Conservation (phyloP, 2,113 vertebrate genomes). For the Anas platyrhynchos region DNA sequence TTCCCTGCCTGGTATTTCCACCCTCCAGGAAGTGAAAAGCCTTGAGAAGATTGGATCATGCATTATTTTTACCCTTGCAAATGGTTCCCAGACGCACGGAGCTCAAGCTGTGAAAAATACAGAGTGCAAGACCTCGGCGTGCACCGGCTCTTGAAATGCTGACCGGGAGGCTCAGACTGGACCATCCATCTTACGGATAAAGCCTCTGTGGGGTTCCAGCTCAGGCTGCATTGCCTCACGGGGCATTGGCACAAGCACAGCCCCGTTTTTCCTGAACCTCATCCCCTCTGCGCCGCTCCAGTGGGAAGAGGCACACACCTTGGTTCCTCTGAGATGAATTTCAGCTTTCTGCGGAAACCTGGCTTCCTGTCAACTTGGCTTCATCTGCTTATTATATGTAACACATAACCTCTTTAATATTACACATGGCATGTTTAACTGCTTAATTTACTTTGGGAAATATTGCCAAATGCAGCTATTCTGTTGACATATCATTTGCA, state of each 20-base stretch:
- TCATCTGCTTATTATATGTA: slow-evolving; percentile 28
- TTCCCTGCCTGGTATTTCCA: background rate
- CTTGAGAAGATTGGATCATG: slow-evolving; percentile 16
- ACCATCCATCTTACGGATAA: background rate
- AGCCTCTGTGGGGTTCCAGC: background rate
- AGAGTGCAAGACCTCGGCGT: background rate
- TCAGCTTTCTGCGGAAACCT: slow-evolving; percentile 13
- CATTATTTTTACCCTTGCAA: slow-evolving; percentile 35
- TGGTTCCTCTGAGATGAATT: background rate
- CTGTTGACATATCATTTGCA: slow-evolving; percentile 64
- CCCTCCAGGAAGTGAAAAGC: slow-evolving; percentile 18
- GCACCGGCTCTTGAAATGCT: background rate
- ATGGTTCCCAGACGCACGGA: background rate
- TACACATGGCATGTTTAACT: slow-evolving; percentile 53
- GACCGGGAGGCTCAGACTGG: background rate
- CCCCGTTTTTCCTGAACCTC: background rate
- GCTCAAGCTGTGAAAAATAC: slow-evolving; percentile 11
- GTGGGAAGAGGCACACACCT: background rate
- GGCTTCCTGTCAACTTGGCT: slow-evolving; percentile 59
- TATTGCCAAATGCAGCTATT: slow-evolving; percentile 52
- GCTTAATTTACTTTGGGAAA: slow-evolving; percentile 39
- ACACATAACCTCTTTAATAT: slow-evolving; percentile 60
- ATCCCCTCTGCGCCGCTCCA: fast-evolving
- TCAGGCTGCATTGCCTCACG: fast-evolving
- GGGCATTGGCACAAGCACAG: background rate